Percentiles rank a stretch among this genome's conserved stretches.
phyloP scores from a whole-genome alignment of 2,113 vertebrate genomes.

The Gasterosteus aculeatus region DNA sequence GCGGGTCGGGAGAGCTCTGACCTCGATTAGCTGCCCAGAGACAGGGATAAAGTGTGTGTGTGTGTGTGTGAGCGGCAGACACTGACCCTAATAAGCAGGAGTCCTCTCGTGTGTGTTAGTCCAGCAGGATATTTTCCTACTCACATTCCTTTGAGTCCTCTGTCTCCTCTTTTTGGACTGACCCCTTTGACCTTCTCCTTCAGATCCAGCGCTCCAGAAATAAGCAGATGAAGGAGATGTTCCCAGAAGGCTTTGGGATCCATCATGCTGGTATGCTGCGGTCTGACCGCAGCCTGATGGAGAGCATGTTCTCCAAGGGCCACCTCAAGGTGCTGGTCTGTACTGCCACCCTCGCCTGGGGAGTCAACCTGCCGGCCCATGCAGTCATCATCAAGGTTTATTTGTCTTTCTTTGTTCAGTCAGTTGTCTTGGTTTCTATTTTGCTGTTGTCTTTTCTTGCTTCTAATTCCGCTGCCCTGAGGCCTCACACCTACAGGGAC shows the following conservation, averaged over 20 bases:
- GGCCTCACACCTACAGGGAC: not conserved
- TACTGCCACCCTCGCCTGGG: constrained; percentile 97
- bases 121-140: not conserved
- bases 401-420: not conserved
- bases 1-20: constrained; percentile 63
- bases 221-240: constrained; percentile 96
- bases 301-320: constrained; percentile 93
- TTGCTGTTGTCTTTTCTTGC: not conserved
- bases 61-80: not conserved
- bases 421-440: not conserved
- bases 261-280: constrained; percentile 97
- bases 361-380: constrained; percentile 99
- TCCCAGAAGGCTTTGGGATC: constrained; percentile 96
- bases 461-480: not conserved
- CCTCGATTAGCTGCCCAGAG: constrained; percentile 76
- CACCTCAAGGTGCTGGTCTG: constrained; percentile 95
- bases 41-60: constrained; percentile 68
- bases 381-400: constrained; percentile 98
- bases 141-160: not conserved
- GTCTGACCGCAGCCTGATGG: constrained; percentile 92
- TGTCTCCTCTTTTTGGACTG: not conserved
- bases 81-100: not conserved
- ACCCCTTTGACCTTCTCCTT: not conserved
- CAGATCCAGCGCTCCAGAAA: constrained; percentile 97
- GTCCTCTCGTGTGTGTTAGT: not conserved